Evolutionary conservation across 2,797 vertebrate genomes (phyloP).

Genomic region (Petrocephalus sullivani): DNA sequence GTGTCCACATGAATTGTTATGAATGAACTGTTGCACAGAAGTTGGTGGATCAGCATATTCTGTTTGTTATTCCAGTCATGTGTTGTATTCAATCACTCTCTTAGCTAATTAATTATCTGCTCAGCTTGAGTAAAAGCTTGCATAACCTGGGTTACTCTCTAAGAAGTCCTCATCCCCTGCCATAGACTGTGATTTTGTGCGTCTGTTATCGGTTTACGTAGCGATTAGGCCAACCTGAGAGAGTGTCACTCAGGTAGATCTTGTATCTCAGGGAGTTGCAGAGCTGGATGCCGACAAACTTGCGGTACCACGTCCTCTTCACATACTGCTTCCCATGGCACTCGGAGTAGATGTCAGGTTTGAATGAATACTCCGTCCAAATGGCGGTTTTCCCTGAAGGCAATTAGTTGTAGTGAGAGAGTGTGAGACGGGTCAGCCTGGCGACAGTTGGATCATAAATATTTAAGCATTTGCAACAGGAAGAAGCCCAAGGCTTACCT

Average conservation of each 20-base stretch:
- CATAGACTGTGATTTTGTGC: not conserved
- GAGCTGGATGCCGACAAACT: conserved; percentile 91
- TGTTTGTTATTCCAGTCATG: not conserved
- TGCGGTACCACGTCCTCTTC: conserved; percentile 96
- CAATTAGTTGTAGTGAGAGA: not conserved
- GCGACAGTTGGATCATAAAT: not conserved
- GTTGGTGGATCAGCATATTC: not conserved
- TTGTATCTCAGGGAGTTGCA: conserved; percentile 96
- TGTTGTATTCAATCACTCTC: not conserved
- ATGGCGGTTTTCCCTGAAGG: conserved; percentile 84
- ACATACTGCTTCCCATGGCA: conserved; percentile 88
- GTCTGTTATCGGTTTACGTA: not conserved
- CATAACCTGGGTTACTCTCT: not conserved
- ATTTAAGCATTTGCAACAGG: not conserved
- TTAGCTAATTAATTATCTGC: not conserved
- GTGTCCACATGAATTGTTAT: not conserved
- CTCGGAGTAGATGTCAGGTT: conserved; percentile 80
- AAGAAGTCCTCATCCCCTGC: not conserved
- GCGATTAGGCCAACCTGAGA: conserved; percentile 69
- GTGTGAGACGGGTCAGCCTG: not conserved
- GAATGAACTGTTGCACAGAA: not conserved
- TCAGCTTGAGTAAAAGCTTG: not conserved
- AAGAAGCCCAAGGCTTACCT: conserved; percentile 60
- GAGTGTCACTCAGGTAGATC: conserved; percentile 91
- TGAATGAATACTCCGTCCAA: conserved; percentile 90